A percentile compares a stretch with the other conserved stretches of the same genome.
These are phyloP conservation scores for Pyrochroa serraticornis DNA, from an alignment of 2,888 invertebrate genomes.

Conservation along the genomic window DNA sequence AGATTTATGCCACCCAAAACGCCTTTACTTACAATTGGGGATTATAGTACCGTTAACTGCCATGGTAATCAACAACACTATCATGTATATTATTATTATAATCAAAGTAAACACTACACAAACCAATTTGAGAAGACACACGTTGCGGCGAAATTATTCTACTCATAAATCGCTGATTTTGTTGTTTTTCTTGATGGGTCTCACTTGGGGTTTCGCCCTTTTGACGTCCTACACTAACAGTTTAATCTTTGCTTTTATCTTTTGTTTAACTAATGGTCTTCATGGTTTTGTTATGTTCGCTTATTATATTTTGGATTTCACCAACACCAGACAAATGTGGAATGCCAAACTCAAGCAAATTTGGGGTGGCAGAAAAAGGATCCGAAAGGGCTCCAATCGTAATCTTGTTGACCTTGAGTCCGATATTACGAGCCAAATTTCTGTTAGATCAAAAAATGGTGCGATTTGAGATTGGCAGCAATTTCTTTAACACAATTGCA, in stretches of 20 bases:
- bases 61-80: constrained; percentile 4
- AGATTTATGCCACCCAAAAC: constrained; percentile 9
- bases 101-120: neutral
- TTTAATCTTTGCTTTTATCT: constrained; percentile 6
- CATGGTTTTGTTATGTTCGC: constrained; percentile 15
- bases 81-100: constrained; percentile 7
- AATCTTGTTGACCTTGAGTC: neutral
- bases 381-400: neutral
- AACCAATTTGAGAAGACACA: constrained; percentile 3
- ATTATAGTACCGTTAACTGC: constrained; percentile 1
- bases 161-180: constrained; percentile 9
- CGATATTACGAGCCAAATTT: neutral
- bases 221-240: neutral
- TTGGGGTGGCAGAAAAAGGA: neutral
- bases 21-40: neutral
- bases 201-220: constrained; percentile 11
- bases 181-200: constrained; percentile 14
- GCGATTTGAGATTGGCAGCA: neutral
- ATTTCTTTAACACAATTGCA: too few relatives aligned
- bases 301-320: constrained; percentile 12
- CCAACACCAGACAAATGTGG: constrained; percentile 6
- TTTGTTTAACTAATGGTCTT: neutral
- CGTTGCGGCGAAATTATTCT: neutral
- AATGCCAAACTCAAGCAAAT: neutral
- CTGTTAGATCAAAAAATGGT: neutral